Evolutionary conservation across 92 coral and sea anemone species (phyloP).

Genomic region (Meandrina meandrites): DNA sequence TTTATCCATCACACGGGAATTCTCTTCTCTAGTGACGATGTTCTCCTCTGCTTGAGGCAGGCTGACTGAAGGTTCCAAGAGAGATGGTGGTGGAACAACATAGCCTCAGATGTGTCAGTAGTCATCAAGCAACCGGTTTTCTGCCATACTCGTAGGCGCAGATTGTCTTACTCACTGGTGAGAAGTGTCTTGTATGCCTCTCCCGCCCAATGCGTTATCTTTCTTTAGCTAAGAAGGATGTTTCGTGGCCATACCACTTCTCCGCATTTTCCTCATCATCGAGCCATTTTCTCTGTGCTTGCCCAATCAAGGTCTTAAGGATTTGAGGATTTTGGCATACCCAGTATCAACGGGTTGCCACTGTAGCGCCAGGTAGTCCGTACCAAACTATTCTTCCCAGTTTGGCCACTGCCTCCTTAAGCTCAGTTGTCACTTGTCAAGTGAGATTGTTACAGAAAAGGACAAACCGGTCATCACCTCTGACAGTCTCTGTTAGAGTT

Average conservation of each 20-base stretch:
- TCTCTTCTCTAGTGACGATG: neutral
- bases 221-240: neutral
- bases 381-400: too few species aligned
- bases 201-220: conserved; percentile 6
- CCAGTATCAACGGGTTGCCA: too few species aligned
- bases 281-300: conserved; percentile 36
- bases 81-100: conserved; percentile 33
- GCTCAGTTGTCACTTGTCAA: too few species aligned
- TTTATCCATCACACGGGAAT: neutral
- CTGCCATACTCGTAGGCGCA: neutral
- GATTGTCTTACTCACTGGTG: neutral
- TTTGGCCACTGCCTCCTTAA: too few species aligned
- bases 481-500: too few species aligned
- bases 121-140: neutral
- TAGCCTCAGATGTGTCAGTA: neutral
- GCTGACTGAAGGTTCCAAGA: conserved; percentile 16
- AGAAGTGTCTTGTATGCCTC: neutral
- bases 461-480: too few species aligned
- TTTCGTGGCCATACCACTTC: conserved; percentile 28
- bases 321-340: too few species aligned
- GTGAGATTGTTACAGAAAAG: too few species aligned
- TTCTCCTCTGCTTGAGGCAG: neutral
- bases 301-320: conserved; percentile 36
- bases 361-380: too few species aligned
- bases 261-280: conserved; percentile 37